phyloP scores from a whole-genome alignment of 2,888 invertebrate species.

The Perizoma affinitatum region DNA sequence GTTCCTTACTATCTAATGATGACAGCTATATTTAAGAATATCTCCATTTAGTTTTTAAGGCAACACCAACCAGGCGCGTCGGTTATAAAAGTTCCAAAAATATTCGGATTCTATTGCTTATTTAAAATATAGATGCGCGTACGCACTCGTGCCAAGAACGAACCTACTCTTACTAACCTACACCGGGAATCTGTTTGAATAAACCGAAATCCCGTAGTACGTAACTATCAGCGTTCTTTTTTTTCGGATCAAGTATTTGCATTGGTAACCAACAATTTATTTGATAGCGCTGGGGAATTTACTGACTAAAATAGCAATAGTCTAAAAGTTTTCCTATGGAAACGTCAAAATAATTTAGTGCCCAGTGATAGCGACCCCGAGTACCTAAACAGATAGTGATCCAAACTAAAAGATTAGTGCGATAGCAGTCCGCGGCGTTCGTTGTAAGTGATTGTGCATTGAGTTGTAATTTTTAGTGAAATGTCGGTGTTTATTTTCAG shows the following conservation, averaged over 20 bases:
- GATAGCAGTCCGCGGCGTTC: conserved; percentile 55
- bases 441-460: conserved; percentile 45
- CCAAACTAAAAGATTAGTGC: conserved; percentile 61
- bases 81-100: too few relatives aligned
- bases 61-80: background rate
- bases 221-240: too few relatives aligned
- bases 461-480: conserved; percentile 42
- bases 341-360: conserved; percentile 69
- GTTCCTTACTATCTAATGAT: background rate
- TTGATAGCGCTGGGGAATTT: conserved; percentile 14
- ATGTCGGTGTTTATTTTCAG: conserved; percentile 61
- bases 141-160: conserved; percentile 43
- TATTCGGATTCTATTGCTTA: too few relatives aligned
- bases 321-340: conserved; percentile 54
- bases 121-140: conserved; percentile 14
- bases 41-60: conserved; percentile 1
- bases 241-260: too few relatives aligned
- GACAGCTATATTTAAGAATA: background rate
- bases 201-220: background rate
- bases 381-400: conserved; percentile 63
- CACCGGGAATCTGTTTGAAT: conserved; percentile 3
- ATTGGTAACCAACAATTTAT: background rate
- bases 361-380: conserved; percentile 61
- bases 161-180: conserved; percentile 16
- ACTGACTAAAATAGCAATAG: conserved; percentile 8